Evolutionary conservation across 2,888 invertebrate species (phyloP).

Genomic region (Calliopum simillimum): DNA sequence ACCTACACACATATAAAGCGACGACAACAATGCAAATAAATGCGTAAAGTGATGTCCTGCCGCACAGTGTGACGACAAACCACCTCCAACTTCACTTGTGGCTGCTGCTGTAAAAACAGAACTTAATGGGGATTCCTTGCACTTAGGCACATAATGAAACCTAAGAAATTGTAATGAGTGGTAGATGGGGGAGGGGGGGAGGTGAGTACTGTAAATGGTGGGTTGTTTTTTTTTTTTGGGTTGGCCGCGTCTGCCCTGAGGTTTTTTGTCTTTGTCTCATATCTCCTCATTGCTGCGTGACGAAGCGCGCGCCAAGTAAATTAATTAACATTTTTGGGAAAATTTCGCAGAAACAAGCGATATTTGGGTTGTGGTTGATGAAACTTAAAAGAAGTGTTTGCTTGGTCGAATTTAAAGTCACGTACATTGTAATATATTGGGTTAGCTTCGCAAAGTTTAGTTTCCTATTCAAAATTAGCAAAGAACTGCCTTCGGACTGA

Average conservation of each 20-base stretch:
- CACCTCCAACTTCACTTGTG: not conserved
- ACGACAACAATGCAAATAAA: conserved; percentile 49
- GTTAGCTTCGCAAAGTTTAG: too few relatives aligned
- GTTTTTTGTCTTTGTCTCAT: not conserved
- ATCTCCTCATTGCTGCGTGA: conserved; percentile 2
- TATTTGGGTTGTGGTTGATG: too few relatives aligned
- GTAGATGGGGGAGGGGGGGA: not conserved
- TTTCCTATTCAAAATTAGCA: too few relatives aligned
- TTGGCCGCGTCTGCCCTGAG: conserved; percentile 17
- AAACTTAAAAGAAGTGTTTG: too few relatives aligned
- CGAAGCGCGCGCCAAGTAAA: conserved; percentile 55
- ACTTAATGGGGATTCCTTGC: conserved; percentile 59
- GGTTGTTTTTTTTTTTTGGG: conserved; percentile 2
- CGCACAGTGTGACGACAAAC: conserved; percentile 16
- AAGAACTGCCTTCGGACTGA: too few relatives aligned
- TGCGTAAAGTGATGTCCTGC: not conserved
- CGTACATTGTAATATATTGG: too few relatives aligned
- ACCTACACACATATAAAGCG: conserved; percentile 46
- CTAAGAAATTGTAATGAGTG: conserved; percentile 24
- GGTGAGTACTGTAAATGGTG: conserved; percentile 12
- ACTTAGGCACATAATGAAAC: conserved; percentile 58
- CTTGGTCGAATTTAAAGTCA: too few relatives aligned
- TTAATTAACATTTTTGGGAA: conserved; percentile 56
- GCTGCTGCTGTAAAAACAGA: conserved; percentile 5
- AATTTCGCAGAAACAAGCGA: too few relatives aligned